Conservation (phyloP, 2,113 vertebrate genomes). For the Tinamus guttatus region DNA sequence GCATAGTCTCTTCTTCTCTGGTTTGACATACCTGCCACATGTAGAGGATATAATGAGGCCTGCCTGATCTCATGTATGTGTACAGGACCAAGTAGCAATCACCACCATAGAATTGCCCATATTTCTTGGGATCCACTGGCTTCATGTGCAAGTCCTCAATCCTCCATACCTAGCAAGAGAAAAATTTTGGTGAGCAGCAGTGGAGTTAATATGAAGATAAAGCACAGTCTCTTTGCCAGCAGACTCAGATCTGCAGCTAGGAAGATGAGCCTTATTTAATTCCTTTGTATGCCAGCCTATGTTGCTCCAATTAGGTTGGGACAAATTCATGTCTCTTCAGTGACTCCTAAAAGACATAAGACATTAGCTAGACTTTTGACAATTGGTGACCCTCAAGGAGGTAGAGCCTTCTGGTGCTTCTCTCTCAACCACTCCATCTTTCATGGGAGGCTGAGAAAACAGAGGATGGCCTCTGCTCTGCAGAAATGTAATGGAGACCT, state of each 20-base stretch:
- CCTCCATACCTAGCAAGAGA: conserved; percentile 85
- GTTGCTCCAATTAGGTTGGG: not conserved
- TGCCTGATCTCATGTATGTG: conserved; percentile 81
- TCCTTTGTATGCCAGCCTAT: not conserved
- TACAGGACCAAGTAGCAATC: conserved; percentile 92
- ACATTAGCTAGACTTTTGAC: not conserved
- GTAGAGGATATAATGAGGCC: conserved; percentile 86
- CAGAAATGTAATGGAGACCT: not conserved
- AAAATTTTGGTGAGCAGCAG: not conserved
- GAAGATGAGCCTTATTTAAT: not conserved
- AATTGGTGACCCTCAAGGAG: not conserved
- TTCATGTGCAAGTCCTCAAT: conserved; percentile 86
- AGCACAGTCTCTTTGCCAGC: not conserved
- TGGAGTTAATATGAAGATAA: not conserved
- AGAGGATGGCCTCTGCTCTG: not conserved
- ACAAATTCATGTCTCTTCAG: not conserved
- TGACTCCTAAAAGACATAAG: not conserved
- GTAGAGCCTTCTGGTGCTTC: not conserved
- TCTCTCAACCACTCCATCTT: not conserved
- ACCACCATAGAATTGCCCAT: conserved; percentile 90
- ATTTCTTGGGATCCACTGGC: conserved; percentile 80
- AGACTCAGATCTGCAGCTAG: not conserved
- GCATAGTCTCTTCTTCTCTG: not conserved
- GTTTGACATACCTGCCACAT: conserved; percentile 89
- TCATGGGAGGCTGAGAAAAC: not conserved